Base-by-base conservation (phyloP, 2,797 vertebrate genomes). In the Cuniculus paca region DNA sequence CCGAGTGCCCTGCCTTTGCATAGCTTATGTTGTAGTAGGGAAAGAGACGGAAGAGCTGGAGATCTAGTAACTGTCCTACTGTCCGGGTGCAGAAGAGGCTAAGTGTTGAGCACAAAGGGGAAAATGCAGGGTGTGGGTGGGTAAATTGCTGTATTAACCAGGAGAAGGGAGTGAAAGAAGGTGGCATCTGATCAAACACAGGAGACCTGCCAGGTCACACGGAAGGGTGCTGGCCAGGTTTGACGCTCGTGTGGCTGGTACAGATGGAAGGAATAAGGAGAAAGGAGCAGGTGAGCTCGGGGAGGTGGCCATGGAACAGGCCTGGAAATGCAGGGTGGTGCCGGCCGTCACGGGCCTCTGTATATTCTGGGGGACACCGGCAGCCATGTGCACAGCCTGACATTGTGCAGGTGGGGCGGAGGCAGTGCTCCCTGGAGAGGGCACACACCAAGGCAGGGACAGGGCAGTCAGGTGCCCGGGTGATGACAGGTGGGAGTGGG, bases 11-110 rank as follows among this genome's bases (percentile, higher is more conserved):
- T 58, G 22, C 36, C 65, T 28, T 24, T 2, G 1, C 6, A 22
- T 34, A 36, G 22, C 45, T 82, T 36, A 2, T 19, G 3, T 28
- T 60, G 54, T 50, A 77, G 26, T 58, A 60, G 31, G 22, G 28
- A 72, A 36, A 42, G 56, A 48, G 68, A 28, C 24, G 75, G 60
- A 54, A 24, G 52, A 54, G 34, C 36, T 6, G 4, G 34, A 52
- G 5, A 12, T n/a, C 36, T 45, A 16, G 1, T 2, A 6, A 50
- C n/a, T 19, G 3, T 26, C 14, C 1, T 2, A 0, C 0, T 6
- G 13, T 12, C 0, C 11, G 7, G 39, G 14, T 39, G 2, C 20
- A 34, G 65, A 34, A 28, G 26, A 28, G 12, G 26, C 24, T 28
- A 3, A 5, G 48, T 36, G 36, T 45, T 24, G 4, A 0, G 20